A percentile compares a stretch with the other conserved stretches of the same genome.
Conservation (phyloP, 23 tunicate genomes). For the Diplosoma virens region DNA sequence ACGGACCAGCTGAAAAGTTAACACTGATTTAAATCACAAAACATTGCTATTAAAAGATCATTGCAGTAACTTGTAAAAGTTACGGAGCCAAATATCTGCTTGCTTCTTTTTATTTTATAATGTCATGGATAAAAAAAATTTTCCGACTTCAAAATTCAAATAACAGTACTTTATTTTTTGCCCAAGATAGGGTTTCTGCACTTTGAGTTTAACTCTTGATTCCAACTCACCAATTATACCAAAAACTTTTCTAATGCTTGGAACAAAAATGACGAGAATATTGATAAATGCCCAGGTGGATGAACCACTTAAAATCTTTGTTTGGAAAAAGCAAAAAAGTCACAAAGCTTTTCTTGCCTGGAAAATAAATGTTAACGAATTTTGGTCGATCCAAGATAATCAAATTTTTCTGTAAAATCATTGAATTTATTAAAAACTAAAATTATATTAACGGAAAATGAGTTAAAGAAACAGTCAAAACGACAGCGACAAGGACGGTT, state of each 20-base stretch:
- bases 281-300: constrained; percentile 87
- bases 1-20: too few relatives aligned
- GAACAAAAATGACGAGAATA: constrained; percentile 89
- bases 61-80: too few relatives aligned
- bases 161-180: too few relatives aligned
- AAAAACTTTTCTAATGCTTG: constrained; percentile 91
- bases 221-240: constrained; percentile 92
- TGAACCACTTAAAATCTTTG: constrained; percentile 72
- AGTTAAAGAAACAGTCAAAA: constrained; percentile 91
- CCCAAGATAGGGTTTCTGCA: too few relatives aligned
- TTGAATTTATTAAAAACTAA: too few relatives aligned
- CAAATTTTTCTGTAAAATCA: too few relatives aligned
- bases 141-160: constrained; percentile 80
- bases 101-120: constrained; percentile 66
- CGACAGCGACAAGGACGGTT: constrained; percentile 89
- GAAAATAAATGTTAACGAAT: not conserved
- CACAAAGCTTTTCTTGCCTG: constrained; percentile 98
- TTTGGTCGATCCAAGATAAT: too few relatives aligned
- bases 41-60: constrained; percentile 64
- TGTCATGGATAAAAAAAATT: constrained; percentile 66
- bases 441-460: constrained; percentile 79
- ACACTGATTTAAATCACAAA: constrained; percentile 64
- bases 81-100: too few relatives aligned
- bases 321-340: constrained; percentile 86
- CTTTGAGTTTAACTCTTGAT: too few relatives aligned